Base-by-base conservation (phyloP, 2,888 invertebrate genomes). In the Cistogaster globosa region DNA sequence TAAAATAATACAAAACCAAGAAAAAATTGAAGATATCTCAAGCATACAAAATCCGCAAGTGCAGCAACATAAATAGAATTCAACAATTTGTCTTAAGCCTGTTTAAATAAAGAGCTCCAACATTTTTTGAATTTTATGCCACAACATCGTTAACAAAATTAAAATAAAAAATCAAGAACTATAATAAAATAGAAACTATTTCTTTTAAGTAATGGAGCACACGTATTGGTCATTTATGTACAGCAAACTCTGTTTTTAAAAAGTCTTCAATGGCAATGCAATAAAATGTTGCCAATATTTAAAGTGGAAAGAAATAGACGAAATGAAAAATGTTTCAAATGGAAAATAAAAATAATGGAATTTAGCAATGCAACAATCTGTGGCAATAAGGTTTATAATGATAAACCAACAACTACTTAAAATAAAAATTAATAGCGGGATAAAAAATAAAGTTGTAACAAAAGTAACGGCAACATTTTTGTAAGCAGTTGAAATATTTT, bases 401-500 rank as follows among this genome's bases (percentile, higher is more conserved):
- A 53, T 11, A n/a, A 18, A 9, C 20, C 18, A 53, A 20, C 18
- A 11, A 18, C n/a, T 11, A 53, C 11, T 48, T 7, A 48, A n/a
- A 48, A 48, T n/a, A 53, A 18, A 48, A 12, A 48, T 6, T 4
- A 12, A 42, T 12, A 14, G 12, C 14, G n/a, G 3, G n/a, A 18
- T 20, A 20, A 53, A 53, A 53, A 0, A n/a, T n/a, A n/a, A n/a
- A n/a, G n/a, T n/a, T n/a, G n/a, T 20, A 53, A 67, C 26, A n/a
- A 32, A 32, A 51, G n/a, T 1, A 38, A 38, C 36, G 63, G 22
- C 32, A 75, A 51, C 60, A 80, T 42, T 72, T 42, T 20, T 69
- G 69, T 69, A 75, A 81, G 57, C 75, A 75, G 68, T 16, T 62
- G 18, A 75, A 76, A 82, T 82, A 76, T 82, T 82, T 76, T 63